A percentile compares a stretch with the other conserved stretches of the same genome.
These are phyloP conservation scores for Dromaius novaehollandiae DNA, from an alignment of 2,113 vertebrate species.

Conservation along the genomic window DNA sequence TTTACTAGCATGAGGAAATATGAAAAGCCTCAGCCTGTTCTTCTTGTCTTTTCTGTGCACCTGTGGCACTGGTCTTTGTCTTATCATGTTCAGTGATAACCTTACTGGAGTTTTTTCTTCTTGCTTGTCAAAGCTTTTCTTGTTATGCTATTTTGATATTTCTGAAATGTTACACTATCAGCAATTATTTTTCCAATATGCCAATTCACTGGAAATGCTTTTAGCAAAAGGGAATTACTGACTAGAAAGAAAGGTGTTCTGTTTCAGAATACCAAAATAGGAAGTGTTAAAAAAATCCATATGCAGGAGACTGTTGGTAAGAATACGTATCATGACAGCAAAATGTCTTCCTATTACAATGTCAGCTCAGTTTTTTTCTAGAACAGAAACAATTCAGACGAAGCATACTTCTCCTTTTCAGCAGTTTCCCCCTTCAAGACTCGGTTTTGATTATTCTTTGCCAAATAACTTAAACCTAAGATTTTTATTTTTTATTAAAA, in stretches of 20 bases:
- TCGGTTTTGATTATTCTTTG: neutral
- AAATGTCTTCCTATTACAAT: neutral
- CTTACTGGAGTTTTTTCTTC: neutral
- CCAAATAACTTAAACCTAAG: neutral
- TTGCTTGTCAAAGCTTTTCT: neutral
- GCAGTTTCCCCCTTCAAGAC: neutral
- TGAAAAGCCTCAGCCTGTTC: neutral
- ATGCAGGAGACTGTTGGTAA: neutral
- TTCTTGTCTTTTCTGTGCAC: neutral
- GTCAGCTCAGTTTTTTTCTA: neutral
- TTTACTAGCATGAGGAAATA: neutral
- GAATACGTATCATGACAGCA: neutral
- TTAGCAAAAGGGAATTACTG: neutral
- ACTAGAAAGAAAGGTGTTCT: neutral
- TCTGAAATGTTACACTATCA: neutral
- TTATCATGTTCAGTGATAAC: fast-evolving
- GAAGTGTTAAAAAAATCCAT: neutral
- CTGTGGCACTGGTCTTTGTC: neutral
- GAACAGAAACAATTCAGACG: neutral
- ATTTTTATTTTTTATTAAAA: neutral
- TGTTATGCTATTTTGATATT: neutral
- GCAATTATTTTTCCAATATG: neutral
- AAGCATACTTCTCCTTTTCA: neutral
- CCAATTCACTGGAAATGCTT: neutral
- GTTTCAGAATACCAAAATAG: neutral